Percentiles rank a stretch among this genome's conserved stretches.
These are phyloP conservation scores for Notechis scutatus DNA, from an alignment of 2,113 vertebrate species.

Conservation along the genomic window DNA sequence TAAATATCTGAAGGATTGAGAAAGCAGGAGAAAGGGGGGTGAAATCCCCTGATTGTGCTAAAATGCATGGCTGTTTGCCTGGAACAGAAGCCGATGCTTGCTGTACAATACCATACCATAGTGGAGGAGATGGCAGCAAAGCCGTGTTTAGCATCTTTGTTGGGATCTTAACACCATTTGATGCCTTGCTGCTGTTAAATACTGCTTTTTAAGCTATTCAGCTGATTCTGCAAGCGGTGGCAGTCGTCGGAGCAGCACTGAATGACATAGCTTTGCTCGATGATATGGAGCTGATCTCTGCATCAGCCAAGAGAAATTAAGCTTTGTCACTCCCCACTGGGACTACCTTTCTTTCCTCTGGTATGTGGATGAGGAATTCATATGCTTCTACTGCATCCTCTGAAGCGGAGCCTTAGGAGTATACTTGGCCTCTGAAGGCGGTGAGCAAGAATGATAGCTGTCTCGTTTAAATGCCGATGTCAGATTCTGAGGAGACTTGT, in stretches of 20 bases:
- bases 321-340: slow-evolving; percentile 75
- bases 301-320: slow-evolving; percentile 79
- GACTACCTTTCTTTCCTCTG: slow-evolving; percentile 71
- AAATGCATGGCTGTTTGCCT: slow-evolving; percentile 47
- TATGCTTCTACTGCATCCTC: slow-evolving; percentile 69
- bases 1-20: slow-evolving; percentile 1
- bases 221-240: slow-evolving; percentile 56
- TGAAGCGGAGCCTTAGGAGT: slow-evolving; percentile 68
- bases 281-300: slow-evolving; percentile 74
- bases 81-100: slow-evolving; percentile 41
- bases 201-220: slow-evolving; percentile 58
- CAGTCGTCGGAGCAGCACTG: slow-evolving; percentile 47
- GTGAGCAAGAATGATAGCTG: slow-evolving; percentile 92
- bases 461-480: slow-evolving; percentile 99
- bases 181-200: slow-evolving; percentile 62
- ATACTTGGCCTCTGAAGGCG: slow-evolving; percentile 65
- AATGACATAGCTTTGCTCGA: slow-evolving; percentile 70
- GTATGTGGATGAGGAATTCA: slow-evolving; percentile 74
- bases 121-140: slow-evolving; percentile 44
- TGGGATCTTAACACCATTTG: slow-evolving; percentile 38
- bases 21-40: background rate
- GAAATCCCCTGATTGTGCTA: slow-evolving; percentile 13
- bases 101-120: background rate
- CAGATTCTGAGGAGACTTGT: slow-evolving; percentile 93
- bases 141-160: slow-evolving; percentile 20